These are phyloP conservation scores for Symphodus melops DNA, from an alignment of 2,113 vertebrate genomes.

Conservation along the genomic window DNA sequence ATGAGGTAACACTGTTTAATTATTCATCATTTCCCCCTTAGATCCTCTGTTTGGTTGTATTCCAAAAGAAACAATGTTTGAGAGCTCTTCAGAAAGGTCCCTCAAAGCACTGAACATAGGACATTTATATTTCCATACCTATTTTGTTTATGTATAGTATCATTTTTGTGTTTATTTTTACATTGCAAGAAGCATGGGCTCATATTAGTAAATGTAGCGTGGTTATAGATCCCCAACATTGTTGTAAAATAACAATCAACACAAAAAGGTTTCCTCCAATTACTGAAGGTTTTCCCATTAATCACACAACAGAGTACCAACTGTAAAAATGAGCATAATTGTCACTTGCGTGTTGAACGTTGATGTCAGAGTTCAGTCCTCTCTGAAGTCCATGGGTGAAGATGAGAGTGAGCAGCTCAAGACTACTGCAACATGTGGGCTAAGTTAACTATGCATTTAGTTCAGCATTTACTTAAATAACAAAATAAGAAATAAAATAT, in stretches of 20 bases:
- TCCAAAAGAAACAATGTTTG: constrained; percentile 57
- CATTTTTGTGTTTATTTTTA: background rate
- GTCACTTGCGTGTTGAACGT: constrained; percentile 3
- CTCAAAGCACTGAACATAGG: constrained; percentile 20
- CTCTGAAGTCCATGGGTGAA: constrained; percentile 19
- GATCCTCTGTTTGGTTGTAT: constrained; percentile 56
- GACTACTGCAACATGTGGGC: no score
- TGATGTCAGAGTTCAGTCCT: constrained; percentile 15
- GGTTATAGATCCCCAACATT: background rate
- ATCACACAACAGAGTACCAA: background rate
- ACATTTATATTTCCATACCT: background rate
- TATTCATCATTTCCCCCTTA: constrained; percentile 59
- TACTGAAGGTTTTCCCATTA: constrained; percentile 1
- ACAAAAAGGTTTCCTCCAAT: background rate
- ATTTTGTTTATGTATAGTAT: background rate
- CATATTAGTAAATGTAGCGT: background rate
- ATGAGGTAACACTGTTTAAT: constrained; percentile 67
- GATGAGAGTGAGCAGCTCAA: constrained; percentile 50
- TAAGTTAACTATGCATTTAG: no score
- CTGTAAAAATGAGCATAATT: constrained; percentile 8
- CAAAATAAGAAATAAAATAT: no score
- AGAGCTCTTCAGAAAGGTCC: constrained; percentile 31
- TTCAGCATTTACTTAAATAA: no score
- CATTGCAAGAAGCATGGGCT: background rate
- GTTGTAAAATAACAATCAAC: background rate